Evolutionary conservation across 2,888 invertebrate genomes (phyloP), one percentile per base, ranked within the genome.

Genomic region (Pollenia amentaria): DNA sequence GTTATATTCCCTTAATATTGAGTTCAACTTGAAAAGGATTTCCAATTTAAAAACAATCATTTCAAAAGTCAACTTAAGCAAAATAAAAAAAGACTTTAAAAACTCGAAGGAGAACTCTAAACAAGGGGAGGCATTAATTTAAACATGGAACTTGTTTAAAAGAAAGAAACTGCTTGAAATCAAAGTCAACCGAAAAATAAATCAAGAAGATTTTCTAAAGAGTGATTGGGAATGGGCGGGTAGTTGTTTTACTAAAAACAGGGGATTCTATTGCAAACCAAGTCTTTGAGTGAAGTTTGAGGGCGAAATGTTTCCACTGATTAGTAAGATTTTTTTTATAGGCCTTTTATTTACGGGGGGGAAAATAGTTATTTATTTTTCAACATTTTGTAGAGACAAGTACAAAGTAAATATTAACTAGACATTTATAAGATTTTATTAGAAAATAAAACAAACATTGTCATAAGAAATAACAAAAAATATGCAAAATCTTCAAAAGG

Each of bases 101-200:
- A 62, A 16, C 60, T 79, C 53, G 29, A 42, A 42, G 40, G 14
- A 51, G 51, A 70, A 48, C 48, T 16, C 21, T n/a, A 7, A 70
- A 77, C 9, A 40, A 38, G 55, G 40, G 64, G 76, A 53, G 65
- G 65, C 29, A 16, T 29, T 62, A 10, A 21, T 44, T 8, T 72
- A 48, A 69, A 78, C 48, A 18, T 6, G 10, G 0, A 51, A 40
- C 29, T 29, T 29, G 3, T 6, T 6, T 29, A 72, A 64, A 51
- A 57, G 21, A 42, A 40, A 60, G n/a, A n/a, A 40, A 40, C 16
- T 55, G 6, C 21, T 12, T 9, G 40, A 70, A 70, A 70, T 79
- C 78, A 79, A 70, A 70, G 69, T 64, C 51, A 53, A 60, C 18
- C 38, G 44, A 80, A 64, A 53, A 70, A 64, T 80, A 72, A 80